Evolutionary conservation across 2,888 invertebrate species (phyloP).

Genomic region (Trichopoda pennipes): DNA sequence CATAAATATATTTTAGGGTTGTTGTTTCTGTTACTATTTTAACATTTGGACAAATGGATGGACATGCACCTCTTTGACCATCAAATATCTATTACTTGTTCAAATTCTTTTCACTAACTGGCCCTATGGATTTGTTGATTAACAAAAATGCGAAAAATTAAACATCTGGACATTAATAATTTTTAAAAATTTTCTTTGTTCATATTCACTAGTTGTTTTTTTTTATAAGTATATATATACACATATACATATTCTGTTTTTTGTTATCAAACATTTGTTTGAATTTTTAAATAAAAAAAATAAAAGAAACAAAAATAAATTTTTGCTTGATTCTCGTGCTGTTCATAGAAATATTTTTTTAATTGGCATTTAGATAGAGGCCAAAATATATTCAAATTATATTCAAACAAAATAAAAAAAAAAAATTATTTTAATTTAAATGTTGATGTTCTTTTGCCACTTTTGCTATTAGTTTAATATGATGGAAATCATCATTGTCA

Average conservation of each 20-base stretch:
- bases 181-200: too few relatives aligned
- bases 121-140: slow-evolving; percentile 38
- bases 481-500: too few relatives aligned
- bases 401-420: slow-evolving; percentile 16
- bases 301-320: slow-evolving; percentile 3
- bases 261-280: slow-evolving; percentile 36
- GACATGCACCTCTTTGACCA: slow-evolving; percentile 2
- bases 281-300: not conserved
- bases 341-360: not conserved
- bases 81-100: too few relatives aligned
- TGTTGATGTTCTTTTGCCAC: not conserved
- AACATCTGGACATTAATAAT: slow-evolving; percentile 43
- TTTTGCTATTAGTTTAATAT: too few relatives aligned
- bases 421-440: not conserved
- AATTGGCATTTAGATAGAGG: slow-evolving; percentile 39
- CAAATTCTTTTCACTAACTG: slow-evolving; percentile 21
- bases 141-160: not conserved
- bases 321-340: not conserved
- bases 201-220: too few relatives aligned
- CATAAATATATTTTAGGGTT: slow-evolving; percentile 53
- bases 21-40: not conserved
- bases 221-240: not conserved
- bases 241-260: not conserved
- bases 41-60: slow-evolving; percentile 23
- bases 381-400: slow-evolving; percentile 48